Conservation (phyloP, 1,140 invertebrate genomes). For the Cyphomyrmex costatus region DNA sequence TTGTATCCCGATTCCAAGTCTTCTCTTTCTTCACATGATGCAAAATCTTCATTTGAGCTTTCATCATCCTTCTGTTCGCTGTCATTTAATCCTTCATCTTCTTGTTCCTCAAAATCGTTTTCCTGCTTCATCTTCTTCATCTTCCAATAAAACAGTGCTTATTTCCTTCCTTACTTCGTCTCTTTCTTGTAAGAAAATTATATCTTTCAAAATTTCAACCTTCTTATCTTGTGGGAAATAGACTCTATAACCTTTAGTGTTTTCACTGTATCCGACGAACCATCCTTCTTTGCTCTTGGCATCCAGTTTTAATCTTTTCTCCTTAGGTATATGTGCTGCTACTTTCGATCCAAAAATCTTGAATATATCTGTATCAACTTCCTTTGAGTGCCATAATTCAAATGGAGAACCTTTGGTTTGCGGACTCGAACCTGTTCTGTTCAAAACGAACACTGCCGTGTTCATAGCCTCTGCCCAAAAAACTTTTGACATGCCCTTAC, state of each 20-base stretch:
- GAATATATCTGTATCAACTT: background rate
- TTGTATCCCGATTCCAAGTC: background rate
- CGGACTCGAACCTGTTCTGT: background rate
- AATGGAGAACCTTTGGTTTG: background rate
- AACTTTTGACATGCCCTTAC: background rate
- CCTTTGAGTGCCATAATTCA: background rate
- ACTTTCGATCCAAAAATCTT: background rate
- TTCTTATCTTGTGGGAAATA: slow-evolving; percentile 1
- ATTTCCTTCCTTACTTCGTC: background rate
- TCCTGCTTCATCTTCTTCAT: background rate
- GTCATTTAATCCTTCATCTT: too few species aligned
- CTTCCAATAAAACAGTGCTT: background rate
- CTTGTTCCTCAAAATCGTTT: too few species aligned
- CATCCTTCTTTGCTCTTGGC: slow-evolving; percentile 49
- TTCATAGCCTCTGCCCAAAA: background rate
- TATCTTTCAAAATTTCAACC: background rate
- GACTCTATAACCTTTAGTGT: slow-evolving; percentile 53
- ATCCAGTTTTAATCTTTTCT: slow-evolving; percentile 14
- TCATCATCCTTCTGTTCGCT: background rate
- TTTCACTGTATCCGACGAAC: slow-evolving; percentile 45
- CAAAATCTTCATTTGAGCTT: background rate
- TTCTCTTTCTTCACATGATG: background rate
- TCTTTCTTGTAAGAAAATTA: background rate
- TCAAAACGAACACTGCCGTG: background rate
- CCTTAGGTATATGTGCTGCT: background rate